phyloP scores from a whole-genome alignment of 2,888 invertebrate genomes.

The Ochropleura plecta region DNA sequence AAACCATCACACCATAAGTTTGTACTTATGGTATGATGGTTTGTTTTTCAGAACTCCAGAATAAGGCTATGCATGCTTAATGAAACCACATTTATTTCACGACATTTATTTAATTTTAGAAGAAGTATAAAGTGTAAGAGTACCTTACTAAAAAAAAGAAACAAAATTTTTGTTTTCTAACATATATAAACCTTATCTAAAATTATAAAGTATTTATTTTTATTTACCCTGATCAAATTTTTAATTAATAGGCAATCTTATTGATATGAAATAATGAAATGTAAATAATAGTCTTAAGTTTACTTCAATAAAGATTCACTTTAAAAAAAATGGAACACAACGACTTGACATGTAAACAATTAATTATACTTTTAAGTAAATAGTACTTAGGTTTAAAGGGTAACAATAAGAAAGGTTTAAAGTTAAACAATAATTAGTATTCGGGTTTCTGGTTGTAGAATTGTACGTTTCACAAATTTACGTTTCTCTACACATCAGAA shows the following conservation, averaged over 20 bases:
- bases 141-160: conserved; percentile 6
- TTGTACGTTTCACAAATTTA: background rate
- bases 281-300: too few species aligned
- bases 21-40: background rate
- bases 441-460: background rate
- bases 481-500: background rate
- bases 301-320: too few species aligned
- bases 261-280: background rate
- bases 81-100: background rate
- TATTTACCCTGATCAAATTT: conserved; percentile 21
- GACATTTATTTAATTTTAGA: conserved; percentile 5
- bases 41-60: background rate
- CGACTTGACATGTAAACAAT: conserved; percentile 11
- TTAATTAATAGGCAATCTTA: background rate
- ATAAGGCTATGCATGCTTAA: background rate
- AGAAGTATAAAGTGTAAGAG: background rate
- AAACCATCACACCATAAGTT: too few species aligned
- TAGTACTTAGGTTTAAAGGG: background rate
- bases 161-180: background rate
- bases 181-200: conserved; percentile 2
- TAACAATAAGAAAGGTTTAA: background rate
- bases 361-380: background rate
- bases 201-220: background rate
- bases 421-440: background rate
- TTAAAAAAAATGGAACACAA: too few species aligned